A percentile compares a stretch with the other conserved stretches of the same genome.
Conservation (phyloP, 2,797 vertebrate genomes). For the Acanthornis magna region DNA sequence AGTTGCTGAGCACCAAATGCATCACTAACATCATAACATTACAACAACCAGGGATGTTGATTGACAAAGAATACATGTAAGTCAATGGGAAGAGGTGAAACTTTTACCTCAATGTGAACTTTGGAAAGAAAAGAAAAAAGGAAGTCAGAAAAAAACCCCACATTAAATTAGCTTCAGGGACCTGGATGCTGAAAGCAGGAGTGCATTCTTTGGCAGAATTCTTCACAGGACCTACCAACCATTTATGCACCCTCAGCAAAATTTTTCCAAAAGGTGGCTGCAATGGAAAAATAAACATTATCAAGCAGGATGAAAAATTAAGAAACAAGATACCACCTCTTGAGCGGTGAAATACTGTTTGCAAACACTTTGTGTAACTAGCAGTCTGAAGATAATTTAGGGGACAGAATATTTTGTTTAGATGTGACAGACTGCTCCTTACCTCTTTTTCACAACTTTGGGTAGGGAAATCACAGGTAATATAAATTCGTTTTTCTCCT, state of each 20-base stretch:
- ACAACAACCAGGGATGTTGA: background rate
- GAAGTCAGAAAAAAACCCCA: rapidly evolving
- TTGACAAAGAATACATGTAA: background rate
- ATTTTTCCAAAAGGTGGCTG: background rate
- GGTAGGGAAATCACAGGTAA: background rate
- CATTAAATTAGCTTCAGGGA: background rate
- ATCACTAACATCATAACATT: background rate
- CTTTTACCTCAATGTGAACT: background rate
- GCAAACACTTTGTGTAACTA: background rate
- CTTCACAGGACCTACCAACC: rapidly evolving
- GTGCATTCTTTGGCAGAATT: background rate
- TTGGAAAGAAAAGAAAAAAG: background rate
- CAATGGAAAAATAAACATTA: background rate
- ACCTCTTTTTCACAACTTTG: background rate
- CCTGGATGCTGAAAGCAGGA: background rate
- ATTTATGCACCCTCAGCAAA: background rate
- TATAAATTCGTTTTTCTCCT: background rate
- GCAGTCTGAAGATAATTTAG: background rate
- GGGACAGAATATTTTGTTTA: background rate
- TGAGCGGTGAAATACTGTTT: background rate
- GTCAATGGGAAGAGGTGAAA: background rate
- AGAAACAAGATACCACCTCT: background rate
- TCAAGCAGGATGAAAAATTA: background rate
- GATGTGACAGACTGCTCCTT: background rate
- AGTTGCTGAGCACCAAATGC: no score